These are phyloP conservation scores for Diploscapter pachys DNA, from an alignment of 1,140 invertebrate genomes.

Conservation along the genomic window DNA sequence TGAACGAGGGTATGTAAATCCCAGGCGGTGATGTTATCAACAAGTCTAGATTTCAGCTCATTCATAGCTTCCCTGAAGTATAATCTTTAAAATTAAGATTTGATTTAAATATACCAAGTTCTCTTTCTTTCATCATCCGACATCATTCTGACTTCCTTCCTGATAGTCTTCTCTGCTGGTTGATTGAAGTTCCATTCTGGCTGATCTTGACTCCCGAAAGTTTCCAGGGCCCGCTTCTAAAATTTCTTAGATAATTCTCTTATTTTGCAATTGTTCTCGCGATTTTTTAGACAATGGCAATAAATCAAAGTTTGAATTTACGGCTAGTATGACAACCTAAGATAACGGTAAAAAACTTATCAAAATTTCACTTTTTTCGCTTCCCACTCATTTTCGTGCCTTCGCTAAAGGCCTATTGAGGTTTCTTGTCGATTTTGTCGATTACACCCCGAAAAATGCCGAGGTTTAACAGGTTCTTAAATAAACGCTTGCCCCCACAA, in stretches of 20 bases:
- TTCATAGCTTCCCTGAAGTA: conserved; percentile 46
- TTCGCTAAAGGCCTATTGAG: background rate
- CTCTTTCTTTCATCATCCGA: conserved; percentile 44
- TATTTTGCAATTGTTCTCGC: background rate
- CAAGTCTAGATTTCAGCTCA: conserved; percentile 45
- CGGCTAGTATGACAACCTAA: too few relatives aligned
- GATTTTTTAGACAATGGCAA: background rate
- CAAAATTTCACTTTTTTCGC: too few relatives aligned
- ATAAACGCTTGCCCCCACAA: too few relatives aligned
- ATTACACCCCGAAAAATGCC: too few relatives aligned
- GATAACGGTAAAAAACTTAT: too few relatives aligned
- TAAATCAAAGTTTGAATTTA: too few relatives aligned
- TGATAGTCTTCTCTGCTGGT: conserved; percentile 38
- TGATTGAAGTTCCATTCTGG: too few relatives aligned
- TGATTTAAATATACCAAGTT: conserved; percentile 44
- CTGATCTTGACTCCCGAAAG: too few relatives aligned
- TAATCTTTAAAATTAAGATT: background rate
- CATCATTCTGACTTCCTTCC: conserved; percentile 56
- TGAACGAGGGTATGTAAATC: conserved; percentile 57
- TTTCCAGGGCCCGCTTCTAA: conserved; percentile 15
- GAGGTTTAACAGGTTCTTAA: too few relatives aligned
- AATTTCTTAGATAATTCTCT: background rate
- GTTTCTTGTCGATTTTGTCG: background rate
- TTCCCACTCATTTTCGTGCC: background rate
- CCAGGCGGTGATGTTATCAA: conserved; percentile 56